Percentiles rank a stretch among this genome's conserved stretches.
phyloP scores from a whole-genome alignment of 2,797 vertebrate genomes.

The Fundulus diaphanus region DNA sequence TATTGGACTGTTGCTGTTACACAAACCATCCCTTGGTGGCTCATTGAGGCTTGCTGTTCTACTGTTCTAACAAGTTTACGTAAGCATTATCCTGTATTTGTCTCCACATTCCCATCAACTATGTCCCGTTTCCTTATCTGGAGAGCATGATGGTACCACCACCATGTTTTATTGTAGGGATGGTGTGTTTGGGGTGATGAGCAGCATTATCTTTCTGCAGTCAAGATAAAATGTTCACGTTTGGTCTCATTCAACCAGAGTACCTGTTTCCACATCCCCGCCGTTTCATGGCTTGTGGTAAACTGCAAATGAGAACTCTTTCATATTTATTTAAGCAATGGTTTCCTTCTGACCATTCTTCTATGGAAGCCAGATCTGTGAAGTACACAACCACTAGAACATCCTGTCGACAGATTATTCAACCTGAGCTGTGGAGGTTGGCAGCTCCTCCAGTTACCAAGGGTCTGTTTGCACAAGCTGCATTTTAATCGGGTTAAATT shows the following conservation, averaged over 20 bases:
- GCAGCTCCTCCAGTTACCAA: background rate
- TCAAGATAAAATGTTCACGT: background rate
- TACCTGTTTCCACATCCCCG: too few relatives aligned
- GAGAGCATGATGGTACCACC: background rate
- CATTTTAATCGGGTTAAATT: background rate
- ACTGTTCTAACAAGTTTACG: background rate
- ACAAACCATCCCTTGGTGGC: too few relatives aligned
- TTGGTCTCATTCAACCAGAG: too few relatives aligned
- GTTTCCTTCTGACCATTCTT: background rate
- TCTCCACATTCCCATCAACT: background rate
- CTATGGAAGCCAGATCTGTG: background rate
- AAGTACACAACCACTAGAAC: background rate
- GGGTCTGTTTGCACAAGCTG: background rate
- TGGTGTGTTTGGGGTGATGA: too few relatives aligned
- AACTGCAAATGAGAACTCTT: background rate
- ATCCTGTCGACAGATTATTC: background rate
- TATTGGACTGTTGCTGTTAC: too few relatives aligned
- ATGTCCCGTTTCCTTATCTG: background rate
- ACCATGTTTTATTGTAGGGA: too few relatives aligned
- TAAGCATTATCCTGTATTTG: background rate
- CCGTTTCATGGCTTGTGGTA: too few relatives aligned
- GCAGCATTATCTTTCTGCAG: background rate
- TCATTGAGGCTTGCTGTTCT: too few relatives aligned
- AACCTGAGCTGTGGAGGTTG: background rate
- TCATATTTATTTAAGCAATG: background rate